Percentiles rank a stretch among this genome's conserved stretches.
Evolutionary conservation across 2,888 invertebrate genomes (phyloP).

Genomic region (Drosophila emarginata): DNA sequence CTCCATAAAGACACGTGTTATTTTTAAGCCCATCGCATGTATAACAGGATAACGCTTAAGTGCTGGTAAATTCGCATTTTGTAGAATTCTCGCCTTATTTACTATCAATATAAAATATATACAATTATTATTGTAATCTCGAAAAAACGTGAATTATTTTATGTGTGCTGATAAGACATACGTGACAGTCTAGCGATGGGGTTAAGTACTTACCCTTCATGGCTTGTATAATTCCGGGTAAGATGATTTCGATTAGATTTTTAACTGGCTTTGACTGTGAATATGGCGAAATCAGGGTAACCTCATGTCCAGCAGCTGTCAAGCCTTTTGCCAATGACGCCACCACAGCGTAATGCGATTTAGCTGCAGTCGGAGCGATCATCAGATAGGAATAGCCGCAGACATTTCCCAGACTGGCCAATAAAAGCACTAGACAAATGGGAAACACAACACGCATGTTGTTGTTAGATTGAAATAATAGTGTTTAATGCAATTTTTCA

Average conservation of each 20-base stretch:
- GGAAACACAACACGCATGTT: background rate
- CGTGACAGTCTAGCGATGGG: background rate
- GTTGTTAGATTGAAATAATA: background rate
- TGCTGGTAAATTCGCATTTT: constrained; percentile 9
- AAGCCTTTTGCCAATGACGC: constrained; percentile 76
- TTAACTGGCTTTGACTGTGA: constrained; percentile 66
- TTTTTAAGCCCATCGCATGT: constrained; percentile 36
- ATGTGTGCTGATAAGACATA: constrained; percentile 1
- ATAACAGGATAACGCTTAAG: constrained; percentile 22
- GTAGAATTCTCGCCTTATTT: constrained; percentile 25
- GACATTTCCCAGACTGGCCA: constrained; percentile 34
- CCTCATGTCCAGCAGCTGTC: constrained; percentile 79
- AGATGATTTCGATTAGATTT: constrained; percentile 66
- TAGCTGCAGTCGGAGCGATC: constrained; percentile 56
- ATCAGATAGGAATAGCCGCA: constrained; percentile 62
- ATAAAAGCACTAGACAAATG: background rate
- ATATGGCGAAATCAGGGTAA: constrained; percentile 78
- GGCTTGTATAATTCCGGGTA: constrained; percentile 35
- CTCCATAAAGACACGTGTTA: constrained; percentile 53
- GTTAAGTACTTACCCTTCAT: constrained; percentile 50
- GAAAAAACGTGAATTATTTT: background rate
- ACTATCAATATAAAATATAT: constrained; percentile 25
- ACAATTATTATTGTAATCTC: background rate
- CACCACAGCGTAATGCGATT: constrained; percentile 74
- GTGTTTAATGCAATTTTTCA: background rate